Base-by-base conservation (phyloP, 2,888 invertebrate species). In the Macrosoma leucophasiata region DNA sequence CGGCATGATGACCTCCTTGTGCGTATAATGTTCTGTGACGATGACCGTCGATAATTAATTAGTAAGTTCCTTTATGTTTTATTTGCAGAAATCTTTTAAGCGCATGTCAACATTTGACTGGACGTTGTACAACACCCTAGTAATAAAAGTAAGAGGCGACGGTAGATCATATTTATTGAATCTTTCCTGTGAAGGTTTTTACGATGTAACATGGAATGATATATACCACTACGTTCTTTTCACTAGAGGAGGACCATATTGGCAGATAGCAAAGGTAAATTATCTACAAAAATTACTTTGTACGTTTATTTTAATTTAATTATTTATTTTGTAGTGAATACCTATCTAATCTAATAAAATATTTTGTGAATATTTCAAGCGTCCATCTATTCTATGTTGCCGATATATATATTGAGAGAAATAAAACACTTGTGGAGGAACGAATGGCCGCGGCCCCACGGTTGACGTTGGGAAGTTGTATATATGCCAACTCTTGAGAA, bases 171-270 rank as follows among this genome's bases (percentile, higher is more conserved):
- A 98, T 71, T 76, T 93, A 49, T 66, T 99, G 14, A 94, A 94
- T 69, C 74, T 98, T 30, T 86, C 90, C 27, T 86, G 89, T 0
- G 89, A 90, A 53, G 93, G 92, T 2, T 88, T 88, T 50, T 92
- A 88, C 56, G 98, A 98, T 68, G 72, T 96, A 14, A 86, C 88
- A n/a, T 96, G 95, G 95, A 91, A 95, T 65, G 96, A 97, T 70
- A 86, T 92, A 9, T 96, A 91, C 66, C 90, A 91, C 55, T 98
- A 91, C 71, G 89, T 92, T 0, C 75, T 99, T 3, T 95, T 90
- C 63, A 99, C 99, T 0, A 89, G 97, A 73, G 99, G 99, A 20
- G 98, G 98, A 0, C 99, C 99, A 0, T 98, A 99, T 67, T 99
- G 99, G 99, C 98, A 99, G 84, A 79, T 89, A 41, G 89, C 92